A percentile compares a stretch with the other conserved stretches of the same genome.
phyloP scores from a whole-genome alignment of 2,797 vertebrate species.

The Rhincodon typus region DNA sequence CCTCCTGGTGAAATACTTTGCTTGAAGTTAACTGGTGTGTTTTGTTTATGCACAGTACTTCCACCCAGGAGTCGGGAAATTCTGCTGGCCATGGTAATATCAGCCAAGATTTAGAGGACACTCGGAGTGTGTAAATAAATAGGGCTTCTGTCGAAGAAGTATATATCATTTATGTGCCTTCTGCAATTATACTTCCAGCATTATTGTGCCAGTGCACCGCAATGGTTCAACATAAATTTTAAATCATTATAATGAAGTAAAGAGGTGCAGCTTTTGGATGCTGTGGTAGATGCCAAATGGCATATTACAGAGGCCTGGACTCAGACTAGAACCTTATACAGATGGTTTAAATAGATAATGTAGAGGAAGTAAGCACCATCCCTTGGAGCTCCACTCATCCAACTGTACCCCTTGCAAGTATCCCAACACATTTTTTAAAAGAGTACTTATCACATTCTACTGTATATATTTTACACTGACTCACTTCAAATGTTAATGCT shows the following conservation, averaged over 20 bases:
- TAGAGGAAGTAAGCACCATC: not conserved
- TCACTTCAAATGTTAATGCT: not conserved
- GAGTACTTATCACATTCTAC: not conserved
- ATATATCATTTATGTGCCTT: not conserved
- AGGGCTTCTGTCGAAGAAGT: not conserved
- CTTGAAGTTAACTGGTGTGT: not conserved
- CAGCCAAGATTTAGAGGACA: not conserved
- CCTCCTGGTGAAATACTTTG: too few relatives aligned
- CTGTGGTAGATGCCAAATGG: not conserved
- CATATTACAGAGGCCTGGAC: not conserved
- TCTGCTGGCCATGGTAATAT: not conserved
- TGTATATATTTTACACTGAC: not conserved
- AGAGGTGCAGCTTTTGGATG: not conserved
- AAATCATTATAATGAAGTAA: not conserved
- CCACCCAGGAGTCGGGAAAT: not conserved
- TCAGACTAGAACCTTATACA: not conserved
- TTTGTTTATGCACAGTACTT: not conserved
- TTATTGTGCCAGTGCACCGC: not conserved
- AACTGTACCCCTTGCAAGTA: not conserved
- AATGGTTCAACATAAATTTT: not conserved
- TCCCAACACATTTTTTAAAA: not conserved
- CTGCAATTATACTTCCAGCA: not conserved
- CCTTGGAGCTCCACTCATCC: not conserved
- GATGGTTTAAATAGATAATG: not conserved
- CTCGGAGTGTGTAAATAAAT: not conserved